phyloP scores from a whole-genome alignment of 2,797 vertebrate genomes.

The Enteromius treurensis region DNA sequence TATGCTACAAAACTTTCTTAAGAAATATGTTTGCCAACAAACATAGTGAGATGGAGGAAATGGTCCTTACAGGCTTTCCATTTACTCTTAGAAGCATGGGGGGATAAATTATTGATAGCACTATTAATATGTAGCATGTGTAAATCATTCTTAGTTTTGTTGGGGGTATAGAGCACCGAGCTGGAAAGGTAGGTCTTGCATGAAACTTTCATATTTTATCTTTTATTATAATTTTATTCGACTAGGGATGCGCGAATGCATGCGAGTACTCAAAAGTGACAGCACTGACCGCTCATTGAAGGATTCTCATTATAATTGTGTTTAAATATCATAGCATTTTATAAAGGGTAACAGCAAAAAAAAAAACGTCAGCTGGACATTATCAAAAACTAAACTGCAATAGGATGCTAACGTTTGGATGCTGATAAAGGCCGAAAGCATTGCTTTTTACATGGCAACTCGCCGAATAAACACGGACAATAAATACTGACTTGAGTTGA shows the following conservation, averaged over 20 bases:
- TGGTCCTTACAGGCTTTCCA: neutral
- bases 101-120: slow-evolving; percentile 58
- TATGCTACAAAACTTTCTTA: slow-evolving; percentile 12
- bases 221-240: slow-evolving; percentile 8
- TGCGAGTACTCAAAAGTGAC: neutral
- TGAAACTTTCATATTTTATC: neutral
- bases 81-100: slow-evolving; percentile 24
- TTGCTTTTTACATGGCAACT: neutral
- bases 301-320: neutral
- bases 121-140: slow-evolving; percentile 57
- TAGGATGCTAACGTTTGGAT: neutral
- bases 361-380: neutral
- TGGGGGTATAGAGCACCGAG: slow-evolving; percentile 38
- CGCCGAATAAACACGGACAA: neutral
- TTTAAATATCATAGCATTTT: neutral
- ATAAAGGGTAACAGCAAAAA: neutral
- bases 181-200: slow-evolving; percentile 28
- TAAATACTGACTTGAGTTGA: neutral
- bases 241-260: neutral
- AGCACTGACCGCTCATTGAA: neutral
- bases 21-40: slow-evolving; percentile 18
- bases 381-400: no score
- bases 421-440: neutral
- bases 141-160: slow-evolving; percentile 54
- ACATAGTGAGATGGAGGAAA: slow-evolving; percentile 12